A percentile compares a stretch with the other conserved stretches of the same genome.
Evolutionary conservation across 2,888 invertebrate genomes (phyloP).

Genomic region (Limnephilus rhombicus): DNA sequence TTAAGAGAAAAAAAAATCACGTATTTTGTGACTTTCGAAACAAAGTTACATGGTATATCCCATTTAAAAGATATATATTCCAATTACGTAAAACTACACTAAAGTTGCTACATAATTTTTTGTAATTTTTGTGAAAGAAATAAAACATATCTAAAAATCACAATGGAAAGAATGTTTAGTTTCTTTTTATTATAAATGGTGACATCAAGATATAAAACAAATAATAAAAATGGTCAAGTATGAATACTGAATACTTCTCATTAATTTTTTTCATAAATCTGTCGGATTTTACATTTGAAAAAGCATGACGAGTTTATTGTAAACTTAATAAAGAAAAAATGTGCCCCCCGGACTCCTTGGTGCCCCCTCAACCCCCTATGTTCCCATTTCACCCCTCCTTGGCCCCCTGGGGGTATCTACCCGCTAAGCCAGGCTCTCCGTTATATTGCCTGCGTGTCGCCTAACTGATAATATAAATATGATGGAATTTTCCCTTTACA

Average conservation of each 20-base stretch:
- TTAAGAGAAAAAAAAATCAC: too few relatives aligned
- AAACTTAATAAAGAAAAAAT: not conserved
- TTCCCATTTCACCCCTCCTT: not conserved
- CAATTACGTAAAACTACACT: too few relatives aligned
- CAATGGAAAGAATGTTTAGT: too few relatives aligned
- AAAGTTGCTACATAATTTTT: too few relatives aligned
- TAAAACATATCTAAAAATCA: too few relatives aligned
- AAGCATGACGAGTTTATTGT: not conserved
- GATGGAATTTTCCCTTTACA: not conserved
- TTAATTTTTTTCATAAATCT: not conserved
- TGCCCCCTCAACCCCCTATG: not conserved
- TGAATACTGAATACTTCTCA: not conserved
- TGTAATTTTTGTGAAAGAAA: too few relatives aligned
- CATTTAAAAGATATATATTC: too few relatives aligned
- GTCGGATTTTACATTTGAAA: not conserved
- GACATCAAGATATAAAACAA: not conserved
- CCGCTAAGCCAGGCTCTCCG: not conserved
- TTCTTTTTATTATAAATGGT: not conserved
- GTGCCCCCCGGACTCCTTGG: not conserved
- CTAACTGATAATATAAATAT: not conserved
- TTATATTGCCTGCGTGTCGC: constrained; percentile 1
- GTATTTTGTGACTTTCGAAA: too few relatives aligned
- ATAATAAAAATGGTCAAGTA: not conserved
- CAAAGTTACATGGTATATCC: too few relatives aligned
- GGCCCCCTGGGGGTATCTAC: not conserved